Base-by-base conservation (phyloP, 2,113 vertebrate species). In the Lepus americanus region DNA sequence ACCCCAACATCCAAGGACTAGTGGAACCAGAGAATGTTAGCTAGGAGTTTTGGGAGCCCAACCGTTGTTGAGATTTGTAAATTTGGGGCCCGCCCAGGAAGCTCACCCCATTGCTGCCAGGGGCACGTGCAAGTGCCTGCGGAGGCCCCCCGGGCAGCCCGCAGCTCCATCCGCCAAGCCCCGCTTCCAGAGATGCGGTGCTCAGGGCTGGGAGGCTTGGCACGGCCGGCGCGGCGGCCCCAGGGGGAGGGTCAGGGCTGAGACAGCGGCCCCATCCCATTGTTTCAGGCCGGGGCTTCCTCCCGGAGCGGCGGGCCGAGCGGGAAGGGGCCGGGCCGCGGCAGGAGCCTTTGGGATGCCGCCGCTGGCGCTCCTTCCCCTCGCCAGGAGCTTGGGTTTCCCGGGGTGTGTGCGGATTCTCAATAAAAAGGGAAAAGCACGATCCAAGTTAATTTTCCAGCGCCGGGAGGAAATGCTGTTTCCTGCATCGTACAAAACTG, bases 371-470 rank as follows among this genome's bases (percentile, higher is more conserved):
- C 97, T 95, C 98, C 97, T 97, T 98, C 97, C 98, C 97, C 94
- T 96, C 97, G 90, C 96, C 96, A 95, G 98, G 97, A 97, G 97
- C 97, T 95, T 93, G 89, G 94, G 97, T 98, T 98, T 98, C 98
- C 98, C 98, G 98, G 98, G 98, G 98, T 98, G 98, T 98, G 98
- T 98, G 98, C 98, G 97, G 96, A 98, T 98, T 98, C 98, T 98
- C 98, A 98, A 98, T 98, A 98, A 97, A 98, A 98, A 98, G 98
- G 98, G 98, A 98, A 98, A 98, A 98, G 98, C 98, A 96, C 97
- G 97, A 98, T 98, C 98, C 98, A 98, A 98, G 98, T 98, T 97
- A 98, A 98, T 99, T 98, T 99, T 99, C 98, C 98, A 98, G 98
- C 97, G 96, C 98, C 94, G 97, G 97, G 97, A 98, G 98, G 98